These are phyloP conservation scores for Nephrotoma guestfalica DNA, from an alignment of 2,888 invertebrate genomes.

Conservation along the genomic window DNA sequence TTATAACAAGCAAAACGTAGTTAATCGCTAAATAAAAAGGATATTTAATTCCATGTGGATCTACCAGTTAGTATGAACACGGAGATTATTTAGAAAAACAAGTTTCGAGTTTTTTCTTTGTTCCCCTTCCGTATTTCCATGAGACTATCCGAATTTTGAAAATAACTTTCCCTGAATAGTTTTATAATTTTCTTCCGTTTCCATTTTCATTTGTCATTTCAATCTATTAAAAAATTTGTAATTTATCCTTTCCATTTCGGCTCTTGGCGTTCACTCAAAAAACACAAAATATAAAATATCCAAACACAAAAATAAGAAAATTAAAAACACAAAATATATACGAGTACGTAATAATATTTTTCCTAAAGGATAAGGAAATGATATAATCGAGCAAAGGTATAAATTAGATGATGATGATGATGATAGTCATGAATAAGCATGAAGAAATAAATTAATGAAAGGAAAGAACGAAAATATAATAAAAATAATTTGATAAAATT, in stretches of 20 bases:
- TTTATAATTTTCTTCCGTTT: background rate
- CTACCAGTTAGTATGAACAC: background rate
- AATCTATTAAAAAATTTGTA: background rate
- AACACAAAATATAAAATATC: background rate
- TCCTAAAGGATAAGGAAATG: background rate
- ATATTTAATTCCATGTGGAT: background rate
- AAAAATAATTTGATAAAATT: background rate
- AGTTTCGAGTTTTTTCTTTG: background rate
- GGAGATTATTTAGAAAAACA: background rate
- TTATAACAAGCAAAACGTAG: background rate
- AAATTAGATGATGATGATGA: background rate
- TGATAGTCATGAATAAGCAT: background rate
- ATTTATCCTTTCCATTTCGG: background rate
- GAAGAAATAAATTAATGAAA: background rate
- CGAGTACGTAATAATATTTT: background rate
- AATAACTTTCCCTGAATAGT: background rate
- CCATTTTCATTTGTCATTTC: background rate
- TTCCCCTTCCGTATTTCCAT: background rate
- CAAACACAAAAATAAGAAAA: background rate
- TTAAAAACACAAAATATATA: background rate
- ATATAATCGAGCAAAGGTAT: background rate
- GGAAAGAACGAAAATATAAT: background rate
- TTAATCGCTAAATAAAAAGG: background rate
- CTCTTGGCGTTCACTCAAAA: background rate
- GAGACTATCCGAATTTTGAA: background rate